Evolutionary conservation across 2,888 invertebrate genomes (phyloP).

Genomic region (Pecten maximus): DNA sequence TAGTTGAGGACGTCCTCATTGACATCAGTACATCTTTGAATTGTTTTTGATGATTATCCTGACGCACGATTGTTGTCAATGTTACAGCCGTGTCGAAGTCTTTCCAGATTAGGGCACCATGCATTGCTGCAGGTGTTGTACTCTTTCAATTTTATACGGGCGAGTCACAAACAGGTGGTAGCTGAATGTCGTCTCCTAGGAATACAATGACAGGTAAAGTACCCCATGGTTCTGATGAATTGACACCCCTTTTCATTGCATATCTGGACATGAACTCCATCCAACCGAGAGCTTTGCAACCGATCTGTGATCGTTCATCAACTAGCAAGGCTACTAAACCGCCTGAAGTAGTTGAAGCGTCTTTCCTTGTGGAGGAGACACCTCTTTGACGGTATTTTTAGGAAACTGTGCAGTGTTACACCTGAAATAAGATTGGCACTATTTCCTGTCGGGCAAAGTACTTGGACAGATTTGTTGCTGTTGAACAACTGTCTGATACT

Average conservation of each 20-base stretch:
- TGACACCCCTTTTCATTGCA: conserved; percentile 46
- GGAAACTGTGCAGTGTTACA: conserved; percentile 53
- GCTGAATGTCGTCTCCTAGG: conserved; percentile 58
- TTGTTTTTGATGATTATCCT: conserved; percentile 38
- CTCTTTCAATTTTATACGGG: conserved; percentile 50
- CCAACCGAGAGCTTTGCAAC: conserved; percentile 54
- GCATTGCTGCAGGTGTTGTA: conserved; percentile 40
- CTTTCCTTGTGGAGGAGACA: conserved; percentile 44
- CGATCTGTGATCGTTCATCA: conserved; percentile 43
- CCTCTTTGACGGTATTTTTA: conserved; percentile 54
- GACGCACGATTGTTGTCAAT: conserved; percentile 42
- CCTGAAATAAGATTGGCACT: conserved; percentile 43
- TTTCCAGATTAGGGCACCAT: conserved; percentile 47
- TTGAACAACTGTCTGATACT: conserved; percentile 45
- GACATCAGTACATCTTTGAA: conserved; percentile 38
- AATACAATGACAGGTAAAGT: conserved; percentile 61
- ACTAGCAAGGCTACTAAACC: conserved; percentile 42
- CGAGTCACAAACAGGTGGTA: conserved; percentile 54
- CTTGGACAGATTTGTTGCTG: conserved; percentile 48
- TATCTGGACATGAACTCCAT: conserved; percentile 52
- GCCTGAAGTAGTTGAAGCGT: conserved; percentile 41
- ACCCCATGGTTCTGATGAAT: conserved; percentile 52
- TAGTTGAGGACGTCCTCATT: conserved; percentile 30
- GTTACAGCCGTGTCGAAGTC: conserved; percentile 37
- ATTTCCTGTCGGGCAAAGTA: conserved; percentile 56